phyloP scores from a whole-genome alignment of 2,113 vertebrate genomes.

The Passer domesticus region DNA sequence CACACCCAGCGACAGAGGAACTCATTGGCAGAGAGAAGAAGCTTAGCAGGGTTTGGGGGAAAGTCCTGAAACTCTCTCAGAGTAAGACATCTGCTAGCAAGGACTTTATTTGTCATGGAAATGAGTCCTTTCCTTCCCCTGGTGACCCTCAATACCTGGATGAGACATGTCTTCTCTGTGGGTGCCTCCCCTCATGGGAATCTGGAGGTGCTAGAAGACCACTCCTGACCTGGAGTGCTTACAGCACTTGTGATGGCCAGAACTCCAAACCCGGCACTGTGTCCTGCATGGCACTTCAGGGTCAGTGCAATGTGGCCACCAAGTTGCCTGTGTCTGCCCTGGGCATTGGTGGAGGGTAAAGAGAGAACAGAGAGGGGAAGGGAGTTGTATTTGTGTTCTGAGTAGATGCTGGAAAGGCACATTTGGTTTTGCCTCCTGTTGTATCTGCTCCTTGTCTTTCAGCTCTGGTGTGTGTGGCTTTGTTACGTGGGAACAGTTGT shows the following conservation, averaged over 20 bases:
- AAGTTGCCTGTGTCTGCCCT: not conserved
- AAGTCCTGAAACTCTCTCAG: conserved; percentile 19
- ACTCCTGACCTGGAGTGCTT: not conserved
- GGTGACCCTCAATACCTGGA: not conserved
- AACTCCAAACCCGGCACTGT: not conserved
- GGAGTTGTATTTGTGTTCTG: not conserved
- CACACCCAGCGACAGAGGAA: not conserved
- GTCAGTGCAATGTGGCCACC: not conserved
- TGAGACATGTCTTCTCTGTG: not conserved
- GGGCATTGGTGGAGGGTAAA: not conserved
- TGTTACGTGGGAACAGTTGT: fast-evolving
- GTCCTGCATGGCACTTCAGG: not conserved
- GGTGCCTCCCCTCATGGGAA: fast-evolving
- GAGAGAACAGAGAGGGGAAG: not conserved
- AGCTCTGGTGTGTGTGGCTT: not conserved
- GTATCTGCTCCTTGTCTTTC: not conserved
- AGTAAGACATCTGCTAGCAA: not conserved
- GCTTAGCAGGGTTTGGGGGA: conserved; percentile 3
- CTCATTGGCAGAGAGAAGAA: conserved; percentile 1
- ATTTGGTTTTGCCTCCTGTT: not conserved
- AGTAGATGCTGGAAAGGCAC: not conserved
- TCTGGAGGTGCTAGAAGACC: not conserved
- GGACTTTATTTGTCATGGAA: not conserved
- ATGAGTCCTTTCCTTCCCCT: not conserved
- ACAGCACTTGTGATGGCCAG: not conserved